Conservation (phyloP, 2,888 invertebrate species). For the Platycheirus albimanus region DNA sequence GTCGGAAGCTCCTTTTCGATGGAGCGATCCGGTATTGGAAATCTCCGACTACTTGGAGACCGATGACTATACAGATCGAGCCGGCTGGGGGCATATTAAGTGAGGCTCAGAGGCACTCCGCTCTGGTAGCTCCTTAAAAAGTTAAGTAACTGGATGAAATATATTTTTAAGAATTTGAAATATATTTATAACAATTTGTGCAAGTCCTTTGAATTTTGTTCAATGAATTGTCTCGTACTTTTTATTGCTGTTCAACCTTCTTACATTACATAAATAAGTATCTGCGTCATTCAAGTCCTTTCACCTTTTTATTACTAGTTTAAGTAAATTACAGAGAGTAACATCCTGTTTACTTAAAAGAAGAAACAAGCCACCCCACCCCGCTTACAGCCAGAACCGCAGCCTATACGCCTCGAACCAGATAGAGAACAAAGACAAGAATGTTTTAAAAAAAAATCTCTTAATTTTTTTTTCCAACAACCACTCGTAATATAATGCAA, state of each 20-base stretch:
- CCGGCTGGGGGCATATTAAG: no score
- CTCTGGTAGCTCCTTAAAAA: no score
- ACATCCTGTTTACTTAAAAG: slow-evolving; percentile 23
- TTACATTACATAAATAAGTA: background rate
- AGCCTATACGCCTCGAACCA: slow-evolving; percentile 18
- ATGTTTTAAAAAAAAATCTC: slow-evolving; percentile 43
- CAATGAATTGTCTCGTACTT: no score
- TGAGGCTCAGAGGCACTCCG: no score
- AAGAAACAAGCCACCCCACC: slow-evolving; percentile 9
- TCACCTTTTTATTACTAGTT: slow-evolving; percentile 39
- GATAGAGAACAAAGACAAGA: slow-evolving; percentile 30
- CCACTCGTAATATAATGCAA: slow-evolving; percentile 63
- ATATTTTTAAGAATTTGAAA: no score
- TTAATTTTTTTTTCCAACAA: slow-evolving; percentile 60
- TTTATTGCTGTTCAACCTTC: background rate
- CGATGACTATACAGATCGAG: no score
- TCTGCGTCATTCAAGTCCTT: slow-evolving; percentile 36
- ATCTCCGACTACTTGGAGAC: no score
- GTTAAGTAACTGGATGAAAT: no score
- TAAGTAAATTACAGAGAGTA: slow-evolving; percentile 44
- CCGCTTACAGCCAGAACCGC: no score
- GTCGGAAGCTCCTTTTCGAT: no score
- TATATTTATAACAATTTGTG: background rate
- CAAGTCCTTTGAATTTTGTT: no score
- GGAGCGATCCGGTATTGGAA: no score